Evolutionary conservation across 2,113 vertebrate species (phyloP), one percentile per base, ranked within the genome.

Genomic region (Callaeas wilsoni): DNA sequence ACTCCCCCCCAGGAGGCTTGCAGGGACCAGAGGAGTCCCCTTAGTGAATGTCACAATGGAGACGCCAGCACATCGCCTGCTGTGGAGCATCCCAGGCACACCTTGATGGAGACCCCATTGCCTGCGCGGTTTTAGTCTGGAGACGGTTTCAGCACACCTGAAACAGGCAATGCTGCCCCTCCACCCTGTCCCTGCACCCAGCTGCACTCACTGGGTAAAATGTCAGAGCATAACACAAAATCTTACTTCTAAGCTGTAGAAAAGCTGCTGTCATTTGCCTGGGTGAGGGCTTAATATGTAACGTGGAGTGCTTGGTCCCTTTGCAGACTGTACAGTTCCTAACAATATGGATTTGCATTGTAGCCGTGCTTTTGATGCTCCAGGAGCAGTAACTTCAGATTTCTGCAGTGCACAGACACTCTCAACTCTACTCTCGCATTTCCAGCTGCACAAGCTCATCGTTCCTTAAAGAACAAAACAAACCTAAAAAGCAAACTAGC

Each of bases 51-150:
- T 15, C 39, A 12, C 1, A 2, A 9, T 50, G 53, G 65, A 79
- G 29, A 13, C 37, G 52, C 29, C 4, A 1, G 62, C 42, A 10
- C 41, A 30, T 29, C 1, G 3, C 32, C 85, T 27, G 70, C 56
- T 63, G 42, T 8, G 62, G 23, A 55, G 52, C 52, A 52, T 17
- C 62, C 67, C n/a, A 29, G n/a, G 35, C 50, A 64, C 53, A 26
- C 30, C 55, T 17, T 0, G 2, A 14, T 1, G 4, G 71, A 87
- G 18, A 78, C 52, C 39, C 22, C 2, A 0, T 17, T 47, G 65
- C 70, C 62, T 25, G 62, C 80, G 37, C 0, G 1, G 29, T 41
- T 88, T 76, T 41, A 52, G 16, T 42, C 46, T 35, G 42, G 41
- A 59, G 27, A 4, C 10, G 47, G 12, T 47, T 68, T 57, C 22